Evolutionary conservation across 2,797 vertebrate genomes (phyloP).

Genomic region (Merluccius polli): DNA sequence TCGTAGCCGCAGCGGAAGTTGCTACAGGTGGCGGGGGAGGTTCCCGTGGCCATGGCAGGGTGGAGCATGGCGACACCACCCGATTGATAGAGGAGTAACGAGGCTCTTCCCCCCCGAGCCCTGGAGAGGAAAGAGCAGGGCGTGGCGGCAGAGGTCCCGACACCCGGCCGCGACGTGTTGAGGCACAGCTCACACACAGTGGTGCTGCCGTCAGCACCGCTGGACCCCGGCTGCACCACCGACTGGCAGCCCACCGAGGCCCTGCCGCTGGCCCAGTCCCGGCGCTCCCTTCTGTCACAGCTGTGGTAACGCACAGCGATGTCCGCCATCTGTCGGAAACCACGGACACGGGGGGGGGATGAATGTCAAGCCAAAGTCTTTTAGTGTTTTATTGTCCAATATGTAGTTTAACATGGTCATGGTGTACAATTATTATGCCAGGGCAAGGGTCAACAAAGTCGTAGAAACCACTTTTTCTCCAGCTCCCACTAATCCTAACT

Average conservation of each 20-base stretch:
- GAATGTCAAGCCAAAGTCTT: not conserved
- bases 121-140: conserved; percentile 68
- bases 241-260: conserved; percentile 81
- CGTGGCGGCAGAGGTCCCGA: conserved; percentile 39
- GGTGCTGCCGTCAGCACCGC: conserved; percentile 15
- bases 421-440: not conserved
- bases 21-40: conserved; percentile 71
- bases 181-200: conserved; percentile 87
- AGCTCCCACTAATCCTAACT: conserved; percentile 31
- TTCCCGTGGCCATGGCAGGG: conserved; percentile 6
- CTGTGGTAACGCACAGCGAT: conserved; percentile 88
- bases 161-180: conserved; percentile 50
- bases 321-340: conserved; percentile 78
- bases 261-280: conserved; percentile 13
- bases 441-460: not conserved
- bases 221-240: conserved; percentile 71
- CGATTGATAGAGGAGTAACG: conserved; percentile 51
- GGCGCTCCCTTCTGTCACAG: conserved; percentile 64
- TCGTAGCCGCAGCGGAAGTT: conserved; percentile 81
- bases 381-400: not conserved
- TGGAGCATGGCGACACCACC: conserved; percentile 70
- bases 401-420: not conserved
- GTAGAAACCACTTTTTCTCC: not conserved
- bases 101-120: conserved; percentile 69
- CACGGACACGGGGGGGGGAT: not conserved